Evolutionary conservation across 2,888 invertebrate species (phyloP).

Genomic region (Drosophila atripex): DNA sequence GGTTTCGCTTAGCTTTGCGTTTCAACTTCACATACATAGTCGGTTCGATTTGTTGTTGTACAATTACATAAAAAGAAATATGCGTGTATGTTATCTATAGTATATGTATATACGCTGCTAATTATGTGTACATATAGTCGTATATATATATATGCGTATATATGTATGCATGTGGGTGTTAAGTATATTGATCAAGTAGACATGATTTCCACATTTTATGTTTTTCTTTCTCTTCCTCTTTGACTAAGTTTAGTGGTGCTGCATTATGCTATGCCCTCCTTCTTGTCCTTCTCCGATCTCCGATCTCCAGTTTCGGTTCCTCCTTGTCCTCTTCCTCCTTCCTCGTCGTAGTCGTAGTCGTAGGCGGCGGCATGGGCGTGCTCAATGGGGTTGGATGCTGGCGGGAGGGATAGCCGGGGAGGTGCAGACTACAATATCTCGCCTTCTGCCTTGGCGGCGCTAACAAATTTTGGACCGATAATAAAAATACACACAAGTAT

Average conservation of each 20-base stretch:
- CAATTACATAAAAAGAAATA: slow-evolving; percentile 54
- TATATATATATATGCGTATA: slow-evolving; percentile 15
- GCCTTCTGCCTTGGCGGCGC: background rate
- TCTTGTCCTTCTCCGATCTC: background rate
- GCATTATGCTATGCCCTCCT: slow-evolving; percentile 1
- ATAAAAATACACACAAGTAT: slow-evolving; percentile 1
- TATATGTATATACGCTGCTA: slow-evolving; percentile 18
- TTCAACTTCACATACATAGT: slow-evolving; percentile 53
- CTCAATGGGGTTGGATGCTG: background rate
- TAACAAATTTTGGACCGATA: slow-evolving; percentile 4
- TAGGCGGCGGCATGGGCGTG: slow-evolving; percentile 1
- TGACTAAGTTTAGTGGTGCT: slow-evolving; percentile 37
- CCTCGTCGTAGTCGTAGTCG: background rate
- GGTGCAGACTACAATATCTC: background rate
- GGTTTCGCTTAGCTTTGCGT: slow-evolving; percentile 10
- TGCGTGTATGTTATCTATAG: slow-evolving; percentile 24
- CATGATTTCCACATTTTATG: slow-evolving; percentile 35
- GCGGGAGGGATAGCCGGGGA: background rate
- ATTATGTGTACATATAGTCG: slow-evolving; percentile 36
- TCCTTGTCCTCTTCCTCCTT: background rate
- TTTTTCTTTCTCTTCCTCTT: background rate
- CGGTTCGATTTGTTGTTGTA: slow-evolving; percentile 47
- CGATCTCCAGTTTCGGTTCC: background rate
- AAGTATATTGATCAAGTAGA: slow-evolving; percentile 48
- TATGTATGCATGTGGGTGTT: slow-evolving; percentile 25